These are phyloP conservation scores for Heterotilapia buettikoferi DNA, from an alignment of 2,113 vertebrate species.

Conservation along the genomic window DNA sequence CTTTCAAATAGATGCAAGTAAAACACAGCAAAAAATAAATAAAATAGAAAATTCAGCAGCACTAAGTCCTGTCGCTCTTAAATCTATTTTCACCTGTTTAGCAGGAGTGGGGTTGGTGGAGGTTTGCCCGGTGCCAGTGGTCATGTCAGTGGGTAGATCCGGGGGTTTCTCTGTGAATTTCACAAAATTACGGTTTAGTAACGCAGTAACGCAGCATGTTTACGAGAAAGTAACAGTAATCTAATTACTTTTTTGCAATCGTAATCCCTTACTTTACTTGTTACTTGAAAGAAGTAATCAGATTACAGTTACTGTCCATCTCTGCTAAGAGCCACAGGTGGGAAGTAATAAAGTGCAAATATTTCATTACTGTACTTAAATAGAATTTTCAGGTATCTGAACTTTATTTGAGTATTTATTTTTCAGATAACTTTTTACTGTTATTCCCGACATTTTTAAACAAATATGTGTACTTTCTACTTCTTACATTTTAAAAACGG, in stretches of 20 bases:
- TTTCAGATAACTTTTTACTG: neutral
- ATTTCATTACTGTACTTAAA: neutral
- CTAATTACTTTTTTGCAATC: neutral
- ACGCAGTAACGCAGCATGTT: neutral
- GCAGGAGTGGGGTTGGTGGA: neutral
- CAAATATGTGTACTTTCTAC: neutral
- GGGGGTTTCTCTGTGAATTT: neutral
- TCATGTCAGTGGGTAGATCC: neutral
- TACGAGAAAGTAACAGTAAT: neutral
- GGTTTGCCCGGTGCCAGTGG: neutral
- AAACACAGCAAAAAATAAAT: neutral
- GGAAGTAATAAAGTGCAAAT: neutral
- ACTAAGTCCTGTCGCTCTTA: neutral
- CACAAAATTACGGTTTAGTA: neutral
- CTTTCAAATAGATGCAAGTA: neutral
- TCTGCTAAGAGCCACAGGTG: neutral
- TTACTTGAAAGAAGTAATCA: neutral
- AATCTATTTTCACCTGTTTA: neutral
- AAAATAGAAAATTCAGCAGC: neutral
- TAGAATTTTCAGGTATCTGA: neutral
- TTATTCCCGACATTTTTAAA: neutral
- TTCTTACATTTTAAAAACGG: neutral
- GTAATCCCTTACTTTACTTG: neutral
- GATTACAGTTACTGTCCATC: neutral
- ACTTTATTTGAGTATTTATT: neutral